phyloP scores from a whole-genome alignment of 2,797 vertebrate species.

The Karalla daura region DNA sequence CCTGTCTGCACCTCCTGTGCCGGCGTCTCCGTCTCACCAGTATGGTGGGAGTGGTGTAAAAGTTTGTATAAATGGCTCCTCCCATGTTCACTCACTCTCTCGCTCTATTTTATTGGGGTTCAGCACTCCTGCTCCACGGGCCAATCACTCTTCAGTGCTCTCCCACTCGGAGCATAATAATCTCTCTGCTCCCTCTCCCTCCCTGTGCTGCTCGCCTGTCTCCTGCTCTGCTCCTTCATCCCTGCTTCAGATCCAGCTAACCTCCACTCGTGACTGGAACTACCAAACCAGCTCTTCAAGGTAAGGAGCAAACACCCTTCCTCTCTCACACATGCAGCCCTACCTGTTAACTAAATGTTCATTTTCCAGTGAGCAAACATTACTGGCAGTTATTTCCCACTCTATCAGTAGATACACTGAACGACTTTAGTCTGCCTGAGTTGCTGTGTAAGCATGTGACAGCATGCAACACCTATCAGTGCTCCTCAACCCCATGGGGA shows the following conservation, averaged over 20 bases:
- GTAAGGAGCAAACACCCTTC: constrained; percentile 55
- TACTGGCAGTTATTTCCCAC: not conserved
- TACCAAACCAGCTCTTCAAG: constrained; percentile 42
- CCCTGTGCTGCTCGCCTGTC: constrained; percentile 14
- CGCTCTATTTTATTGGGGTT: constrained; percentile 42
- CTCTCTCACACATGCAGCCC: constrained; percentile 1
- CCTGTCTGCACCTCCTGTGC: not conserved
- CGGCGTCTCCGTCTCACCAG: constrained; percentile 6
- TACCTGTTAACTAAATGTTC: not conserved
- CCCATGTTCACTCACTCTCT: constrained; percentile 40
- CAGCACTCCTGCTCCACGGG: constrained; percentile 54
- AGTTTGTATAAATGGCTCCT: constrained; percentile 47
- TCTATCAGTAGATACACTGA: not conserved
- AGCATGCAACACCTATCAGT: not conserved
- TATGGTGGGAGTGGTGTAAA: constrained; percentile 55
- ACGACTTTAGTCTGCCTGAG: not conserved
- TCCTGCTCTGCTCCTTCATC: constrained; percentile 22
- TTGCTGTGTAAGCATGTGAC: not conserved
- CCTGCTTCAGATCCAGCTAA: constrained; percentile 11
- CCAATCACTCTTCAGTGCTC: constrained; percentile 61
- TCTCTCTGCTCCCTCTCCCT: constrained; percentile 10
- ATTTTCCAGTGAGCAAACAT: not conserved
- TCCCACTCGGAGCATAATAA: constrained; percentile 23
- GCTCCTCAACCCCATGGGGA: not conserved
- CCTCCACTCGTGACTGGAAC: not conserved